phyloP scores from a whole-genome alignment of 2,888 invertebrate genomes.

The Cerastis rubricosa region DNA sequence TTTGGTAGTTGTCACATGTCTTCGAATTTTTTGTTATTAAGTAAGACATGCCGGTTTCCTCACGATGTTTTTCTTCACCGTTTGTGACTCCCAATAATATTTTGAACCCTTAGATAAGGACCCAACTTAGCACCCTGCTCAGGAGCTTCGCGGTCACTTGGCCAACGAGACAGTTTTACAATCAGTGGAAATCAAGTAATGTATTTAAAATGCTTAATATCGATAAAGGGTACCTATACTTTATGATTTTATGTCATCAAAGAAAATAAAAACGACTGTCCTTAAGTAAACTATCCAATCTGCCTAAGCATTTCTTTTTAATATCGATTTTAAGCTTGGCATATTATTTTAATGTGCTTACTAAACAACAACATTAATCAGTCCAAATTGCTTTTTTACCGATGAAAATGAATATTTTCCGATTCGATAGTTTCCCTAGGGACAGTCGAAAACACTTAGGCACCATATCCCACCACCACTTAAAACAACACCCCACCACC shows the following conservation, averaged over 20 bases:
- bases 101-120: neutral
- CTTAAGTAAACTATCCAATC: too few species aligned
- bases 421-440: too few species aligned
- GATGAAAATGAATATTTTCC: too few species aligned
- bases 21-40: too few species aligned
- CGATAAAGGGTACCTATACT: neutral
- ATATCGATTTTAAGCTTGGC: too few species aligned
- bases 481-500: constrained; percentile 51
- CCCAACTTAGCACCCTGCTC: neutral
- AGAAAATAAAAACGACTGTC: neutral
- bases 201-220: neutral
- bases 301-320: too few species aligned
- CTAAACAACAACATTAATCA: too few species aligned
- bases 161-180: neutral
- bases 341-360: too few species aligned
- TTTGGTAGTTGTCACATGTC: too few species aligned
- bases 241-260: neutral
- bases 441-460: neutral
- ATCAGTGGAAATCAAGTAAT: neutral
- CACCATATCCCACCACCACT: constrained; percentile 20
- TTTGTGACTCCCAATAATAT: neutral
- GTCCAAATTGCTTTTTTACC: too few species aligned
- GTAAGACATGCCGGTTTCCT: too few species aligned
- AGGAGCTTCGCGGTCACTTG: neutral
- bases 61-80: too few species aligned